Conservation (phyloP, 2,888 invertebrate species). For the Bombylius major region DNA sequence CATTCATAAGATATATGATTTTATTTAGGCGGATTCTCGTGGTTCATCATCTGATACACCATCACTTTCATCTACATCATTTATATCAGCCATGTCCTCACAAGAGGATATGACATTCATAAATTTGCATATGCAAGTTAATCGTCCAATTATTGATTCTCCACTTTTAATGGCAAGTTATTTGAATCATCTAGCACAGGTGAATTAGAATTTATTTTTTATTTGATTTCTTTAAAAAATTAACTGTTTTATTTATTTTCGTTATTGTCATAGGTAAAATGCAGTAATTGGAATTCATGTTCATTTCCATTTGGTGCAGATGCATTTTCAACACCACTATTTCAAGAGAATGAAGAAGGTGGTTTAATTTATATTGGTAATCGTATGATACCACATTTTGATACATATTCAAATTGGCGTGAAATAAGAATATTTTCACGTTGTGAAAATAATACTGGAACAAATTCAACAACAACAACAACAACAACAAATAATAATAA, state of each 20-base stretch:
- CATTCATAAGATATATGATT: too few species aligned
- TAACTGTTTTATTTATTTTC: not conserved
- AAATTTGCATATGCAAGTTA: slow-evolving; percentile 88
- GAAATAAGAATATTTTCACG: slow-evolving; percentile 35
- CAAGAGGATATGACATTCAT: slow-evolving; percentile 87
- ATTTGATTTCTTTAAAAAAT: not conserved
- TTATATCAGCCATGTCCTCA: slow-evolving; percentile 82
- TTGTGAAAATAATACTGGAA: slow-evolving; percentile 29
- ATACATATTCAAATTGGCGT: slow-evolving; percentile 39
- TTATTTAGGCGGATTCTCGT: slow-evolving; percentile 33
- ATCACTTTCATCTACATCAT: slow-evolving; percentile 71
- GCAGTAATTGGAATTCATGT: slow-evolving; percentile 60
- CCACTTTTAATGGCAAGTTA: slow-evolving; percentile 92
- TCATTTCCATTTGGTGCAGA: slow-evolving; percentile 60
- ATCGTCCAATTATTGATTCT: slow-evolving; percentile 82
- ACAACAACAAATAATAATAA: not conserved
- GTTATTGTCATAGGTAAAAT: slow-evolving; percentile 40
- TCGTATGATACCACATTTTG: slow-evolving; percentile 58
- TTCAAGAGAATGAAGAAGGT: slow-evolving; percentile 62
- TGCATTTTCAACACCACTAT: slow-evolving; percentile 68
- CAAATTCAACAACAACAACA: not conserved
- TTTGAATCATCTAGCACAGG: slow-evolving; percentile 80
- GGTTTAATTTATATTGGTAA: slow-evolving; percentile 64
- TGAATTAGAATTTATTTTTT: slow-evolving; percentile 21
- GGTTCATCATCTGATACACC: slow-evolving; percentile 63